Evolutionary conservation across 2,888 invertebrate species (phyloP), one percentile per base, ranked within the genome.

Genomic region (Hyppa rectilinea): DNA sequence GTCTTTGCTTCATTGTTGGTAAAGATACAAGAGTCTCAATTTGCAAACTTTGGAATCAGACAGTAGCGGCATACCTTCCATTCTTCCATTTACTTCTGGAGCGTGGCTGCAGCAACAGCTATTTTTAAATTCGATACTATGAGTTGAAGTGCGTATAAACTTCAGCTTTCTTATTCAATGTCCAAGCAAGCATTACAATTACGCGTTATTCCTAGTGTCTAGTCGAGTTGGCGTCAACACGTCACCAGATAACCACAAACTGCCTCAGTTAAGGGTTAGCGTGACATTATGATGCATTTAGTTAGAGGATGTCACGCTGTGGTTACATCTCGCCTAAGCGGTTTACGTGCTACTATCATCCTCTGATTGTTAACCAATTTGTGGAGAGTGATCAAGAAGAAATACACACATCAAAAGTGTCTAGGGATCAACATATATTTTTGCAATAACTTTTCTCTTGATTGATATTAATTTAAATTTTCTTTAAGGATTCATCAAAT

Each of bases 261-360:
- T 45, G 69, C 31, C 63, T 20, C 60, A 29, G 50, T 47, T 61
- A 63, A 69, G 50, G 43, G 49, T 60, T 29, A 31, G 2, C 47
- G 56, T 64, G 63, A 69, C 77, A 76, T 61, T 78, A 76, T 58
- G 77, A 56, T 61, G 69, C 69, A 31, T 80, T 80, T 62, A 75
- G 67, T 60, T 29, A 17, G 47, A 62, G 50, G 17, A 47, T 23
- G 49, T 67, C 52, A 53, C 34, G 38, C 29, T 56, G 60, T 52
- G 58, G 61, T 65, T 40, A 50, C 67, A 62, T 61, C 47, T 58
- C 49, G 49, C 34, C 36, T 29, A 14, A 26, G 40, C 40, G 38
- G n/a, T 58, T 52, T 56, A 47, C 36, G 45, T 55, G 38, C 17
- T 29, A 31, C 36, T 29, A 50, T 43, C 29, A 36, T 47, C 10